phyloP scores from a whole-genome alignment of 2,113 vertebrate genomes.

The Zapus hudsonius region DNA sequence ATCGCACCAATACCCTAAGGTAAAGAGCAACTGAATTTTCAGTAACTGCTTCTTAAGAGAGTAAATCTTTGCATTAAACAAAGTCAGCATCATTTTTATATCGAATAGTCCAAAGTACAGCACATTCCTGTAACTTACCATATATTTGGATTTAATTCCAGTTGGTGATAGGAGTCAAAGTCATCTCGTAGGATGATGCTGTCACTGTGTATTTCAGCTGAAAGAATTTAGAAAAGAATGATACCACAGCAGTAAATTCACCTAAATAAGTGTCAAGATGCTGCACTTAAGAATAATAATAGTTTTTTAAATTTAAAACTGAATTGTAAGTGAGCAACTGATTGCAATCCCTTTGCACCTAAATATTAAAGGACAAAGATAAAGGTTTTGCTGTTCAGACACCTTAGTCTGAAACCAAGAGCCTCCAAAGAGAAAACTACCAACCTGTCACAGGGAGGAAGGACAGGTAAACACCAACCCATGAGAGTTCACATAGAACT shows the following conservation, averaged over 20 bases:
- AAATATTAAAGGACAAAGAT: not conserved
- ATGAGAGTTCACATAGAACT: not conserved
- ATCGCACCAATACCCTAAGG: not conserved
- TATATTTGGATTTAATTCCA: constrained; percentile 92
- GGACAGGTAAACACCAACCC: not conserved
- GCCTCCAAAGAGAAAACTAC: not conserved
- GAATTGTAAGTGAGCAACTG: constrained; percentile 27
- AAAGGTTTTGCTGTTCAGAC: not conserved
- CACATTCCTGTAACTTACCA: constrained; percentile 89
- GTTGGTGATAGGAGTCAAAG: constrained; percentile 95
- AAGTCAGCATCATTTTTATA: not conserved
- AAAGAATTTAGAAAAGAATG: constrained; percentile 55
- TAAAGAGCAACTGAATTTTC: constrained; percentile 11
- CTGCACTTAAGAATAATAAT: constrained; percentile 7
- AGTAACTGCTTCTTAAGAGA: not conserved
- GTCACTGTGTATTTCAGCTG: constrained; percentile 95
- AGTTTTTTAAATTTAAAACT: constrained; percentile 12
- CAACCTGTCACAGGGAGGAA: not conserved
- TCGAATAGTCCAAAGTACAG: not conserved
- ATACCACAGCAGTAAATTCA: not conserved
- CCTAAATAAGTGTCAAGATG: not conserved
- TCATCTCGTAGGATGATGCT: constrained; percentile 95
- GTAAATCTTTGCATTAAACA: not conserved
- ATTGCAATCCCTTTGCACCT: not conserved
- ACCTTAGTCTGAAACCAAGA: not conserved